Evolutionary conservation across 64 coral and sea anemone species (phyloP).

Genomic region (Porites lutea): DNA sequence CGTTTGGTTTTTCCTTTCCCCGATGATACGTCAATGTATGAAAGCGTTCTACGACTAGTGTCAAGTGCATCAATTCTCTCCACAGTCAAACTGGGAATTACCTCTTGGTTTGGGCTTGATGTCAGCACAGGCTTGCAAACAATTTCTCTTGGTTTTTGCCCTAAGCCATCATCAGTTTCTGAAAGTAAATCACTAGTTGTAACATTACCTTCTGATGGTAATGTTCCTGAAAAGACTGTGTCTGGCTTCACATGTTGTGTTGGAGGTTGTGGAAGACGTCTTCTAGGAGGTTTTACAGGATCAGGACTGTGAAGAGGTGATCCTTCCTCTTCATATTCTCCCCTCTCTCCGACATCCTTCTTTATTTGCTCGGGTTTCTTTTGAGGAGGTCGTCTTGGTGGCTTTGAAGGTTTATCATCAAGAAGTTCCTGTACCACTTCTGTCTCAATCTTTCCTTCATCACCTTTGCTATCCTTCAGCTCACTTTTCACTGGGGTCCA

Average conservation of each 20-base stretch:
- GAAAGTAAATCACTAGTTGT: neutral
- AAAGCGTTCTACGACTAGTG: slow-evolving; percentile 53
- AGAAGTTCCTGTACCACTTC: neutral
- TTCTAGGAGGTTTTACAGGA: slow-evolving; percentile 50
- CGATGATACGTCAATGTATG: slow-evolving; percentile 55
- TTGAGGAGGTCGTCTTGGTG: slow-evolving; percentile 33
- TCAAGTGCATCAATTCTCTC: neutral
- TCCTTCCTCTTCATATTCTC: neutral
- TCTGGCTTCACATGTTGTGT: neutral
- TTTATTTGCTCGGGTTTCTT: slow-evolving; percentile 2
- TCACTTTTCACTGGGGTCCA: slow-evolving; percentile 38
- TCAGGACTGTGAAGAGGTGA: slow-evolving; percentile 7
- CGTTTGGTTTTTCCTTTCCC: neutral
- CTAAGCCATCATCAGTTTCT: neutral
- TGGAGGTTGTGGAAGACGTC: slow-evolving; percentile 36
- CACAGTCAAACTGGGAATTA: slow-evolving; percentile 40
- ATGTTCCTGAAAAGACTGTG: neutral
- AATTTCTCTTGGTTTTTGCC: slow-evolving; percentile 35
- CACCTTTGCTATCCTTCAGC: neutral
- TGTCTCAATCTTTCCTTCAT: neutral
- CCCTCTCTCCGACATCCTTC: neutral
- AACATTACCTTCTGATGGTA: neutral
- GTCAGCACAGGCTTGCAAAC: slow-evolving; percentile 52
- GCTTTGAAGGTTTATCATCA: slow-evolving; percentile 25
- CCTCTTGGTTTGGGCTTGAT: slow-evolving; percentile 65